Base-by-base conservation (phyloP, 2,797 vertebrate genomes). In the Peromyscus aztecus region DNA sequence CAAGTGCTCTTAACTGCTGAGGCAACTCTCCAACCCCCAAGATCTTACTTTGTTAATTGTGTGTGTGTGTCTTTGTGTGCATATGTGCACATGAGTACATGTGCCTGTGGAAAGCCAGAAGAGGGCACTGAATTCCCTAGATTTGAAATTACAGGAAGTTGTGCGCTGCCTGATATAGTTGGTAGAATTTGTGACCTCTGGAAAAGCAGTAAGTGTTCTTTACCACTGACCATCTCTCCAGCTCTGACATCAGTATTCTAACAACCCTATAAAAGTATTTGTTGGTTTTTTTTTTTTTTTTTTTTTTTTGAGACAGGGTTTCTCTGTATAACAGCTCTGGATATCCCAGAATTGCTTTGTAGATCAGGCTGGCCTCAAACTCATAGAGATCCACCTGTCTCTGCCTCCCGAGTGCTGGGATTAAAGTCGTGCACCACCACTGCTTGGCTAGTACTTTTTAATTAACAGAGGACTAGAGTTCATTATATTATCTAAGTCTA, bases 381-480 rank as follows among this genome's bases (percentile, higher is more conserved):
- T 24, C 37, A 40, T 1, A 40, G 71, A 73, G 19, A 40, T 40
- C n/a, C 19, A n/a, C 37, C n/a, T 73, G 37, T 24, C 71, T 75
- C 71, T 75, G 71, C 21, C 37, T 75, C 11, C 37, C 1, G 10
- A 75, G 37, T 40, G 21, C 71, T 75, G 71, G 71, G 71, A 75
- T 75, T 43, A 75, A 40, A 75, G 37, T 2, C 0, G 0, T 40
- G 4, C 4, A 13, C 71, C 37, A 40, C 9, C 65, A 73, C 21
- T 1, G 2, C 37, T 23, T 24, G 23, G 37, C 71, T 75, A 75
- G 37, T 93, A 75, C 19, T 34, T 75, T 75, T 75, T 75, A 90
- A 78, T 90, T 95, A 97, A 93, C 31, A 37, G 55, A 96, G 69
- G 19, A 87, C 91, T 90, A 83, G 91, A 84, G 29, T 29, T 43